Base-by-base conservation (phyloP, 1,140 invertebrate species). In the Hyposmocoma kahamanoa region DNA sequence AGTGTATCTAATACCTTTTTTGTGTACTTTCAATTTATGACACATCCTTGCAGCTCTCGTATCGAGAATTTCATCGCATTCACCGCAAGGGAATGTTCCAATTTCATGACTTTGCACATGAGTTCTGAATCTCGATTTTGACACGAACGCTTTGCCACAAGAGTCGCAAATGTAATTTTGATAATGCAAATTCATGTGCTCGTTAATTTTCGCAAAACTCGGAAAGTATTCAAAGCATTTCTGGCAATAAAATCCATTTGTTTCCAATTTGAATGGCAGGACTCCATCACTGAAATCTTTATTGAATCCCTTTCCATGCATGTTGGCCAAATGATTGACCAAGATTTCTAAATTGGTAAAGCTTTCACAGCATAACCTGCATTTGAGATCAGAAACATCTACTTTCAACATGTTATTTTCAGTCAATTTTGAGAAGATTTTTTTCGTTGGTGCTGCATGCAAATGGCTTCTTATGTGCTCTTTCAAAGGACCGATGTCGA, bases 61-160 rank as follows among this genome's bases (percentile, higher is more conserved):
- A 1, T 83, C 70, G 62, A 88, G 93, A 0, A 90, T 88, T 59
- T 95, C 95, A 10, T 86, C 87, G 67, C 95, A 96, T n/a, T 92
- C 88, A 41, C 93, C 91, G 68, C 95, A 96, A 47, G 92, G 89
- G 67, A 94, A 95, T 18, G 18, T 67, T 1, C 79, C 79, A 1
- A 59, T 63, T 50, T 85, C 78, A 11, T 92, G 91, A 4, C 89
- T 88, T 56, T 89, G 88, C 1, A 88, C 70, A 45, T 90, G 89
- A 10, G 81, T 85, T 18, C 89, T 84, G 49, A 89, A 87, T 21
- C 88, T 72, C 8, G 87, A 87, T 54, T 88, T 88, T 0, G 87
- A 88, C 2, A 87, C 89, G 68, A 89, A 92, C 56, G 72, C 85
- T 42, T 90, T 90, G 1, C 90, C 89, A 65, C 94, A 95, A 20